Evolutionary conservation across 2,113 vertebrate genomes (phyloP).

Genomic region (Chionis minor): DNA sequence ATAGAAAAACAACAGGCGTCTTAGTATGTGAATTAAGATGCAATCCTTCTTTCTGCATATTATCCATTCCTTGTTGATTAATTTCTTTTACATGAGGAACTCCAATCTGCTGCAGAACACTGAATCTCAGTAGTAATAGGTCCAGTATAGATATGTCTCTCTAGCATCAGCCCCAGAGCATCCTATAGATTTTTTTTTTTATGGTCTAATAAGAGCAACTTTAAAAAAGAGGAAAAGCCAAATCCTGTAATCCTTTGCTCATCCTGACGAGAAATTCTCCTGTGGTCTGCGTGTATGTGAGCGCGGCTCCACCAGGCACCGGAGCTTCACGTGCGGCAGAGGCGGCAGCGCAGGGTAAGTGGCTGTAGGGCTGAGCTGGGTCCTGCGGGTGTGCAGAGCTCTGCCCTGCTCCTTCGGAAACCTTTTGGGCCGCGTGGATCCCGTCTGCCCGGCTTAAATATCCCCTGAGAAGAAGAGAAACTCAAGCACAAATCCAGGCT

Average conservation of each 20-base stretch:
- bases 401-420: neutral
- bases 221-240: neutral
- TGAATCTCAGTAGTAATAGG: neutral
- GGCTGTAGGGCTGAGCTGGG: neutral
- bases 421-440: neutral
- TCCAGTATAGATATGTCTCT: neutral
- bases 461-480: neutral
- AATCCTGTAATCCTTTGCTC: neutral
- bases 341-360: neutral
- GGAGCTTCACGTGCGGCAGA: neutral
- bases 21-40: neutral
- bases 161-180: neutral
- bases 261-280: neutral
- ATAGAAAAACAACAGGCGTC: neutral
- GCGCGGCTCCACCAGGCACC: neutral
- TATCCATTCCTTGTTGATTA: constrained; percentile 13
- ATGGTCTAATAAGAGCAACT: neutral
- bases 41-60: neutral
- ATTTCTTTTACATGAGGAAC: neutral
- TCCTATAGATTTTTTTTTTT: neutral
- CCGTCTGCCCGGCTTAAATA: neutral
- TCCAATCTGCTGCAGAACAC: neutral
- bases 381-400: neutral
- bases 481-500: no score
- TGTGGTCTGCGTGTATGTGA: neutral